Evolutionary conservation across 2,888 invertebrate species (phyloP).

Genomic region (Drosophila sordidapex): DNA sequence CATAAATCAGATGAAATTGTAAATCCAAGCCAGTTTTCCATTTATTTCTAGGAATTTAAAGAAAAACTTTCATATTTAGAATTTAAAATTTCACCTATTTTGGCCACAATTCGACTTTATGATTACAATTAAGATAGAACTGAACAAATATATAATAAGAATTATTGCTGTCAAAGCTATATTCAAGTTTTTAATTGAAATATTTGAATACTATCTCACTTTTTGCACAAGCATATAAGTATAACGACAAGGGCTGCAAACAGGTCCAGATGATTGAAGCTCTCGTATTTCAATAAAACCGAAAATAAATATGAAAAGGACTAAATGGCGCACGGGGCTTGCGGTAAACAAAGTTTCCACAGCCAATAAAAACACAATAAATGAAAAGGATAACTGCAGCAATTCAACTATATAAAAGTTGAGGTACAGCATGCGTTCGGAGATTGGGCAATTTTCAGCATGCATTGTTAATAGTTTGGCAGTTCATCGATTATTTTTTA

Average conservation of each 20-base stretch:
- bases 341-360: conserved; percentile 13
- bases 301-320: conserved; percentile 4
- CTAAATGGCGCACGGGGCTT: conserved; percentile 15
- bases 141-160: neutral
- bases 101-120: neutral
- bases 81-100: neutral
- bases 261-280: neutral
- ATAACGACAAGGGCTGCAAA: neutral
- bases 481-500: conserved; percentile 24
- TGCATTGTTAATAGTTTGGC: conserved; percentile 51
- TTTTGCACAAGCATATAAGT: neutral
- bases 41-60: neutral
- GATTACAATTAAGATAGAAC: neutral
- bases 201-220: neutral
- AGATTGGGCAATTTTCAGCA: conserved; percentile 38
- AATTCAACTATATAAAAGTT: conserved; percentile 27
- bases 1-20: neutral
- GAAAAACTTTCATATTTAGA: neutral
- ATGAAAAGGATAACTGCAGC: conserved; percentile 8
- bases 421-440: conserved; percentile 12
- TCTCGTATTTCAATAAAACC: neutral
- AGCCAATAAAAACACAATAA: conserved; percentile 12
- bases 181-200: neutral
- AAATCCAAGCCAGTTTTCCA: neutral
- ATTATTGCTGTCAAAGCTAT: neutral